These are phyloP conservation scores for Zygaena filipendulae DNA, from an alignment of 2,888 invertebrate species.

Conservation along the genomic window DNA sequence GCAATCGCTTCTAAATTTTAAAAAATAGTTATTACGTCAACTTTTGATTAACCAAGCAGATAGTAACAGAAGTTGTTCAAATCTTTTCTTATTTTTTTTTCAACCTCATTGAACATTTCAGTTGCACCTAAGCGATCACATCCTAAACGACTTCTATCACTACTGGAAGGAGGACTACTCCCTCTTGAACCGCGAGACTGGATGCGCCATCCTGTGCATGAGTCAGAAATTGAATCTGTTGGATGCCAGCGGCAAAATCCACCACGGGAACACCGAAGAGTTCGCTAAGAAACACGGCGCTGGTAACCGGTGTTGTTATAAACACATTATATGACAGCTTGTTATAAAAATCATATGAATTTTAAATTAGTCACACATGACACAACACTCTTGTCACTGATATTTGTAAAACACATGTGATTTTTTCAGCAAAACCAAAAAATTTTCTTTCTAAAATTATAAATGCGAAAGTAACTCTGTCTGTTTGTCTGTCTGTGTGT, in stretches of 20 bases:
- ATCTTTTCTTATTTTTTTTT: too few relatives aligned
- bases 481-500: too few relatives aligned
- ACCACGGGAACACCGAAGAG: constrained; percentile 33
- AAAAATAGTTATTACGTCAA: too few relatives aligned
- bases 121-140: constrained; percentile 31
- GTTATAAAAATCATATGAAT: not conserved
- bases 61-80: too few relatives aligned
- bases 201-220: constrained; percentile 40
- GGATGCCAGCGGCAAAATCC: constrained; percentile 26
- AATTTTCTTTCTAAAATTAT: too few relatives aligned
- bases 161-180: constrained; percentile 43
- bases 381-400: not conserved
- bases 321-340: not conserved
- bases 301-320: constrained; percentile 20
- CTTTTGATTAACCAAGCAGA: too few relatives aligned
- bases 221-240: constrained; percentile 33
- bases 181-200: constrained; percentile 30
- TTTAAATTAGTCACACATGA: not conserved
- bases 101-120: too few relatives aligned
- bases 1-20: too few relatives aligned
- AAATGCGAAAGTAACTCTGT: too few relatives aligned
- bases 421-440: too few relatives aligned
- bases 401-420: too few relatives aligned
- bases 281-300: constrained; percentile 34
- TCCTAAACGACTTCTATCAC: constrained; percentile 36